phyloP scores from a whole-genome alignment of 1,140 invertebrate species.

The Caenorhabditis latens region DNA sequence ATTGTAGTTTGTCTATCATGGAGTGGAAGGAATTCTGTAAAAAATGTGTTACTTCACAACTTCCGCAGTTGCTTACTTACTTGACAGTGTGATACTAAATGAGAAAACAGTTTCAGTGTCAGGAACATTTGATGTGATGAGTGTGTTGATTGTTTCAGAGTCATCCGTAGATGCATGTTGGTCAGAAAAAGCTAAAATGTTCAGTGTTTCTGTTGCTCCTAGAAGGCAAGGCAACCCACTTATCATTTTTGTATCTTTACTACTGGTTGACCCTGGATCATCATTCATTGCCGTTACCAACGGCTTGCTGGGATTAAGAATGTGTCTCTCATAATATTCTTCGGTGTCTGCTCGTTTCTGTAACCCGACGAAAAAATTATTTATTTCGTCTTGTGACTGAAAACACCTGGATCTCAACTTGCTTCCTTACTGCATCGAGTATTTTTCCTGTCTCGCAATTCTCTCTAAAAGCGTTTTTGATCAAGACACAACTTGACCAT shows the following conservation, averaged over 20 bases:
- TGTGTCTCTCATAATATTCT: conserved; percentile 62
- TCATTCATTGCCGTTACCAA: conserved; percentile 54
- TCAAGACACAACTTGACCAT: background rate
- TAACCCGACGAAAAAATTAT: background rate
- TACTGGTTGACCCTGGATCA: conserved; percentile 30
- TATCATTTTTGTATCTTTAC: conserved; percentile 23
- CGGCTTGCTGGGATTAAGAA: conserved; percentile 61
- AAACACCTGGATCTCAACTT: conserved; percentile 56
- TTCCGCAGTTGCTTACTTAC: background rate
- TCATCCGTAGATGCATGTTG: conserved; percentile 46
- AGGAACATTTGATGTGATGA: conserved; percentile 49
- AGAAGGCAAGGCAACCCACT: background rate
- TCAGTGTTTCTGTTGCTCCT: background rate
- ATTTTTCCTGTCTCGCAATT: conserved; percentile 62
- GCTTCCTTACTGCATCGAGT: conserved; percentile 51
- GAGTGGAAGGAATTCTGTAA: conserved; percentile 49
- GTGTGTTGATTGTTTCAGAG: conserved; percentile 25
- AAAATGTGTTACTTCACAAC: background rate
- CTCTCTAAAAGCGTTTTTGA: conserved; percentile 24
- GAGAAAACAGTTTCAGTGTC: conserved; percentile 59
- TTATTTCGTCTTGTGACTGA: background rate
- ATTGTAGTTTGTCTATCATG: background rate
- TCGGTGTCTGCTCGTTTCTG: conserved; percentile 67
- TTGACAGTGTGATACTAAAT: conserved; percentile 58
- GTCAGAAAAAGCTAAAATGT: conserved; percentile 41